Evolutionary conservation across 2,797 vertebrate species (phyloP), one percentile per base, ranked within the genome.

Genomic region (Peromyscus aztecus): DNA sequence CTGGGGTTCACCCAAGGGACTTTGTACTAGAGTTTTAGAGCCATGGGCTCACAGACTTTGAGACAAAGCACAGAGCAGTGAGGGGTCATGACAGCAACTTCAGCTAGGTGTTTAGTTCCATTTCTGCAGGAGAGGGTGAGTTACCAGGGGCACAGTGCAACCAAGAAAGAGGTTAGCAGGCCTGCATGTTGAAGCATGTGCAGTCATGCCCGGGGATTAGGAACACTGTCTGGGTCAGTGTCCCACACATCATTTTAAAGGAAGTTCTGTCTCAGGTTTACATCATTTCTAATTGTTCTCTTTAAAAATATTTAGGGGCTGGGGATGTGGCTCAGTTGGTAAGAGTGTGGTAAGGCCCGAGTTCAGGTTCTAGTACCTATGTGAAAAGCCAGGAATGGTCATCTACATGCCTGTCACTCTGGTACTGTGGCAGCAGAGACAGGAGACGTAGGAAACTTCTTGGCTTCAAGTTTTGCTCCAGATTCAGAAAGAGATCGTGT

Each of bases 161-260:
- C 6, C 16, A 2, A 40, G 31, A 9, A n/a, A 77, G 16, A 61
- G 27, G 49, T 55, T 1, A 2, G 13, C 11, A 2, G 61, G 55
- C 5, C 6, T 23, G 31, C 0, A 0, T 40, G 9, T 21, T 75
- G 29, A 55, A 19, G 7, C 29, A 17, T 11, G 1, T 9, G 4
- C 10, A 0, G 31, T n/a, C 17, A 0, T 31, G 21, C 89, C 12
- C 0, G 2, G 6, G 0, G 2, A 6, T 63, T 55, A 57, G 17
- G 49, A 61, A 75, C 21, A 55, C 9, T 11, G 19, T 24, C 19
- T 3, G 55, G 55, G 23, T 49, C 11, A 0, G 4, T 23, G 16
- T 77, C 87, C 31, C 43, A 12, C 63, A 11, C 17, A 37, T 31
- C 43, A 6, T 16, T 94, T 67, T 19, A 21, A 89, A 89, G 65